These are phyloP conservation scores for Heliconius ethilla DNA, from an alignment of 2,888 invertebrate genomes.

Conservation along the genomic window DNA sequence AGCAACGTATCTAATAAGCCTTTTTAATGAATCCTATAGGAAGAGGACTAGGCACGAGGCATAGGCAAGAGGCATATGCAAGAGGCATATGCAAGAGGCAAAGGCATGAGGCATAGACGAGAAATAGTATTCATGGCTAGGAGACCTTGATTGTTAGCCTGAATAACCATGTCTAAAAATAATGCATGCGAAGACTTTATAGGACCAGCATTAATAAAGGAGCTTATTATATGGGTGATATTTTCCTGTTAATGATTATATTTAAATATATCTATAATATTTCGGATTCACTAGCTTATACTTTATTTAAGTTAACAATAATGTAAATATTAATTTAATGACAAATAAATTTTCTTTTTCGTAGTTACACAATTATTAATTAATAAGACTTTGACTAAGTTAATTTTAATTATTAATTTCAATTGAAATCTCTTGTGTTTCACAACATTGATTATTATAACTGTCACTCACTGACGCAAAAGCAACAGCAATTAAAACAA, in stretches of 20 bases:
- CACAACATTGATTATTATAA: no score
- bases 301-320: no score
- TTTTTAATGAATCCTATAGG: slow-evolving; percentile 4
- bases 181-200: background rate
- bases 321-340: no score
- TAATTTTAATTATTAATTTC: background rate
- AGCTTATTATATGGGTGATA: background rate
- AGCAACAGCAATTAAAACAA: background rate
- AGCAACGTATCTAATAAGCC: slow-evolving; percentile 14
- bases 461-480: background rate
- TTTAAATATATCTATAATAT: background rate
- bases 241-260: background rate
- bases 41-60: no score
- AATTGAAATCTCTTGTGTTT: background rate
- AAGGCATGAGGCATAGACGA: no score
- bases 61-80: no score
- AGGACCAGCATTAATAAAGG: background rate
- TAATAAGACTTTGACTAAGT: background rate
- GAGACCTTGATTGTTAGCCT: background rate
- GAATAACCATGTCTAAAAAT: background rate
- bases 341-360: no score
- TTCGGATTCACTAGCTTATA: background rate
- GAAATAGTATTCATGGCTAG: no score
- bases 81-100: no score
- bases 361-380: background rate